phyloP scores from a whole-genome alignment of 2,113 vertebrate genomes.

The Sylvicapra grimmia region DNA sequence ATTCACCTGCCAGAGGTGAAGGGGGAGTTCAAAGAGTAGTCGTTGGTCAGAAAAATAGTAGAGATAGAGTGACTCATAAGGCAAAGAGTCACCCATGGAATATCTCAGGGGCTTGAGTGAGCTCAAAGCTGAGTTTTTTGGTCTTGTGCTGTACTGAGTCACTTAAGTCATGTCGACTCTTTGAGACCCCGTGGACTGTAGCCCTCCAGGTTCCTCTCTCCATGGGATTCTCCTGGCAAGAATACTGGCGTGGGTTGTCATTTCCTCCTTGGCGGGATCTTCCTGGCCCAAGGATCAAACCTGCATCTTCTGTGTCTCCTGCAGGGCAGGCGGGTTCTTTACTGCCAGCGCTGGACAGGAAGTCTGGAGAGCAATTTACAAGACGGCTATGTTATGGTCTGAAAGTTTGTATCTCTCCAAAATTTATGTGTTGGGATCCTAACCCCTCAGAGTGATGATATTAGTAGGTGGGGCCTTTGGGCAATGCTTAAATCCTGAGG shows the following conservation, averaged over 20 bases:
- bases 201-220: background rate
- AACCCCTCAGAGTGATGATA: background rate
- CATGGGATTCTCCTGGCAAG: background rate
- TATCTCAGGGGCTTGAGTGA: background rate
- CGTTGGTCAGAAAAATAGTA: background rate
- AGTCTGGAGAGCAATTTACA: background rate
- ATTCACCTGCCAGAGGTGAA: background rate
- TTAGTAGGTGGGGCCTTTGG: background rate
- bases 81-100: background rate
- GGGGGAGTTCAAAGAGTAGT: background rate
- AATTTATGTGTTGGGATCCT: background rate
- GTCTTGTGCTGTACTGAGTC: background rate
- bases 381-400: background rate
- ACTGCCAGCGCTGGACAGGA: background rate
- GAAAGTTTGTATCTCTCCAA: background rate
- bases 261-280: background rate
- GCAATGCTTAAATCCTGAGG: background rate
- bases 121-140: background rate
- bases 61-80: background rate
- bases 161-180: background rate
- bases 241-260: background rate
- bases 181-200: background rate
- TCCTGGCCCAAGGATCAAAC: background rate
- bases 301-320: background rate
- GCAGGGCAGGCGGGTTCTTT: background rate